Base-by-base conservation (phyloP, 1,140 invertebrate species). In the Micrasema minimum region DNA sequence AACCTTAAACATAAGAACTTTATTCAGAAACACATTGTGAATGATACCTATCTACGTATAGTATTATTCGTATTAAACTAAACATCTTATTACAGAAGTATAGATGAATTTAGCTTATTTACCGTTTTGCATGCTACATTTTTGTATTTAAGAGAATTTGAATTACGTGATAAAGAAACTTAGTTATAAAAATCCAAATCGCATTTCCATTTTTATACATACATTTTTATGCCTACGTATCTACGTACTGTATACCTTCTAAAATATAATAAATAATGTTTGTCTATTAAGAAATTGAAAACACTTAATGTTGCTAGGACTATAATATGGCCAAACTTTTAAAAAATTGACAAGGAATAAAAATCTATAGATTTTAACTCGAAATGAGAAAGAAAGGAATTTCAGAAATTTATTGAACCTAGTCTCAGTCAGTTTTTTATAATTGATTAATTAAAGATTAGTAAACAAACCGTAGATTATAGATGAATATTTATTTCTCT, bases 121-220 rank as follows among this genome's bases (percentile, higher is more conserved):
- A 51, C 22, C 3, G 22, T 51, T 51, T 18, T 23, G 48, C 48
- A 51, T 51, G 48, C 48, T 51, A 51, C 11, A 51, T 18, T 20
- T 23, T 51, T 12, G n/a, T n/a, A 45, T 16, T 20, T 51, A 51
- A 51, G 14, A 51, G 22, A 50, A 20, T 20, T 18, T 9, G 22
- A 51, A 9, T 11, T 51, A 51, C 16, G 20, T 50, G 20, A 18
- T 50, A 50, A 22, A n/a, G 20, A 50, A 22, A n/a, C n/a, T 12
- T 14, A 14, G 3, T 14, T 16, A 45, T 45, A 14, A 20, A 23
- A 51, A 18, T 50, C 11, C 0, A 18, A 20, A 23, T 3, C 22
- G 22, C 48, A 51, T 51, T 51, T 51, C 48, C 48, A 51, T 51
- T 51, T 51, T 51, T 51, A 51, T 51, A 51, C 48, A 18, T 20